Evolutionary conservation across 2,797 vertebrate genomes (phyloP).

Genomic region (Parauchenoglanis punctatus): DNA sequence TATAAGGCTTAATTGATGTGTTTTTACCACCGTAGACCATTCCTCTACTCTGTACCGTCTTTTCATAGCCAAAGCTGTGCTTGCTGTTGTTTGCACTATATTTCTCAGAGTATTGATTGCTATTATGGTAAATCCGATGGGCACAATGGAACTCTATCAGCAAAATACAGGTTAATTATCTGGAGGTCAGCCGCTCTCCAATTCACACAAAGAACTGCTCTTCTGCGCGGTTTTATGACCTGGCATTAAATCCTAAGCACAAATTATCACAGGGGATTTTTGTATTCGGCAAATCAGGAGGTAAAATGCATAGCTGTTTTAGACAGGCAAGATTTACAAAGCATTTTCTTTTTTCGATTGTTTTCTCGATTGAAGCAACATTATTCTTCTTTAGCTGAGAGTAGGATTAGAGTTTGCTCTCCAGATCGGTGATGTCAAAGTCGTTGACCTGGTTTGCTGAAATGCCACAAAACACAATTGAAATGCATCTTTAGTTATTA

Average conservation of each 20-base stretch:
- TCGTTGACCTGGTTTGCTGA: not conserved
- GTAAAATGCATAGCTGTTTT: constrained; percentile 17
- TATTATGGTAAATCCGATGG: constrained; percentile 81
- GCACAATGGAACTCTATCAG: constrained; percentile 81
- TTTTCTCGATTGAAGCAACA: constrained; percentile 2
- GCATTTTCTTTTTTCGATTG: not conserved
- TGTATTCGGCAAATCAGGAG: constrained; percentile 66
- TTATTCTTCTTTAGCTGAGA: not conserved
- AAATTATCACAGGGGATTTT: constrained; percentile 67
- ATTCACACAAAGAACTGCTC: constrained; percentile 69
- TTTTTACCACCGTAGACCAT: constrained; percentile 73
- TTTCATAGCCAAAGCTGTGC: constrained; percentile 60
- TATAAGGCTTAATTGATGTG: constrained; percentile 79
- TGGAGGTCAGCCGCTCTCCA: constrained; percentile 73
- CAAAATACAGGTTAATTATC: constrained; percentile 83
- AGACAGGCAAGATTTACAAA: not conserved
- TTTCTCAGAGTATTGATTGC: constrained; percentile 76
- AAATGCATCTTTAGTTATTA: not conserved
- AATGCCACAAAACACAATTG: not conserved
- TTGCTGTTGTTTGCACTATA: constrained; percentile 80
- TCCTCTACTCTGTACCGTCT: constrained; percentile 64
- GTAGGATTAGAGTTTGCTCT: not conserved
- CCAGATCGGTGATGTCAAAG: not conserved
- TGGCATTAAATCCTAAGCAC: constrained; percentile 71
- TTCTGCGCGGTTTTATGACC: constrained; percentile 66